Base-by-base conservation (phyloP, 1,140 invertebrate species). In the Aporrectodea caliginosa region DNA sequence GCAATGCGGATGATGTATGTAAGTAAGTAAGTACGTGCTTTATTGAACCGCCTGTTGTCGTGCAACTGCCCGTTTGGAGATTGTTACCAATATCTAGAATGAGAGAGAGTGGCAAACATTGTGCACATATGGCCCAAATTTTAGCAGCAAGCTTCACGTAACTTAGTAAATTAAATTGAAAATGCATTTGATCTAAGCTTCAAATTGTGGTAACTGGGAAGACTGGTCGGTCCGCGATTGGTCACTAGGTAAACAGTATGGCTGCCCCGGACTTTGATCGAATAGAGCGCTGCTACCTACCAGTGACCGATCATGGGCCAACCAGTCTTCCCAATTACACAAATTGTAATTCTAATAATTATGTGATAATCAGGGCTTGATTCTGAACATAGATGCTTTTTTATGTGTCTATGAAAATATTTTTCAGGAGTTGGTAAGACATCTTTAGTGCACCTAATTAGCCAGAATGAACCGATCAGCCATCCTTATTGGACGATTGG, bases 401-500 rank as follows among this genome's bases (percentile, higher is more conserved):
- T 12, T 58, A 12, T 6, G 27, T 72, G 1, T 35, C 75, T 27
- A 31, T 81, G 79, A 43, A 79, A 78, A 81, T 79, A 30, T 81
- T 74, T 84, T 89, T 73, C 82, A 94, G 94, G 95, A 82, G 96
- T 98, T 82, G 97, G 97, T 22, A 98, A 98, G 91, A 95, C 96
- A 31, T 97, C 94, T 12, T 90, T 98, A 33, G 94, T 95, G 0
- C 94, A 98, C 90, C 89, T 98, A 75, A 94, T 97, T 83, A 94
- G 95, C 82, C 85, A 97, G 83, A 93, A 93, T 86, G 92, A 96
- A 88, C 92, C 93, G 1, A 92, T 95, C 6, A 90, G 89, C 79
- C 94, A 93, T 82, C 94, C 95, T 2, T 92, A 93, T 77, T 98
- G 95, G 94, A 98, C 96, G 0, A 93, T 98, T 81, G 97, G 97